Evolutionary conservation across 2,888 invertebrate genomes (phyloP), one percentile per base, ranked within the genome.

Genomic region (Panzeria rudis): DNA sequence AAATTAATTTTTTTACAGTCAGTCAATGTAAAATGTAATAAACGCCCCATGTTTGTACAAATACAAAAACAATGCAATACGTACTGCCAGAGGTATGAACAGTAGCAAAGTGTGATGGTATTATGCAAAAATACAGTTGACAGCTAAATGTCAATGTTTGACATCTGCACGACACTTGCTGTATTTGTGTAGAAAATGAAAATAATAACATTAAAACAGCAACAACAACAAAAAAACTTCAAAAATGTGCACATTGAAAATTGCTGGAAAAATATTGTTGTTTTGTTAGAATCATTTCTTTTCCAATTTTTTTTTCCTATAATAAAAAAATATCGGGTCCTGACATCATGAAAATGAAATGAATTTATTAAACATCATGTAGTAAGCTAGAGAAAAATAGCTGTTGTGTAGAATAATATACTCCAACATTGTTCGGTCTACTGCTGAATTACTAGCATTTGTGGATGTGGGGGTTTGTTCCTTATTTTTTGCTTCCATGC

Each of bases 121-220:
- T 83, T 75, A 75, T 80, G 80, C 66, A 80, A 76, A 75, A 80
- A 64, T 71, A 75, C 41, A 84, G 84, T 76, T 84, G 80, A 79
- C 84, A 80, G 84, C 50, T 59, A 84, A 84, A 80, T 80, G 84
- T 84, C 84, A 75, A 84, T 84, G 78, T 84, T 80, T 84, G 84
- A 80, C 84, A 80, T 75, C 66, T 76, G 80, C 76, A 77, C 75
- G 80, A 80, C 84, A 84, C 84, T 80, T 76, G 80, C 76, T 77
- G 76, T 82, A 77, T 76, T 82, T 82, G 76, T 76, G 29, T 47
- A 76, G 54, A 29, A 82, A 76, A 69, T 61, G 47, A 62, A 64
- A 82, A 80, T 44, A 73, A 73, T 69, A 80, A 75, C 11, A 76
- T 44, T 38, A 44, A 54, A 82, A 64, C 13, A 79, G 32, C 25